Evolutionary conservation across 2,113 vertebrate species (phyloP), one percentile per base, ranked within the genome.

Genomic region (Zosterops borbonicus): DNA sequence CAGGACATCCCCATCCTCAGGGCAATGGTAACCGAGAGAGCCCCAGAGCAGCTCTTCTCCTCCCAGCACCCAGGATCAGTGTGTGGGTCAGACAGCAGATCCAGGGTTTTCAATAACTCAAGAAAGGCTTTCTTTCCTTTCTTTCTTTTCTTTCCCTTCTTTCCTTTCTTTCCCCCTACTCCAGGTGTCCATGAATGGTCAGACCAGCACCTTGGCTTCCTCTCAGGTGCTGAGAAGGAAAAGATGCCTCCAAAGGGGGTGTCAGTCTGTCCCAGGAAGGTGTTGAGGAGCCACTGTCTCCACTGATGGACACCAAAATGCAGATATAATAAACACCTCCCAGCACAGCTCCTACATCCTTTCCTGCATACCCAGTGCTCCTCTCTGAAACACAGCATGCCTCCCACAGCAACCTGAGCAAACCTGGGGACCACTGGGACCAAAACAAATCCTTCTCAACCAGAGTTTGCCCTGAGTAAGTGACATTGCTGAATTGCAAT

Each of bases 151-250:
- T 47, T 75, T 55, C 49, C 29, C 10, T 82, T 52, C 37, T 22
- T 22, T 47, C 21, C 44, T 46, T 49, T 24, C 52, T 47, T 75
- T 56, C 49, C 29, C 29, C 21, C 25, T 29, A 0, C 11, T 47
- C 52, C 62, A 71, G 29, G 15, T 35, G 56, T 22, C 52, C 12
- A 11, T 9, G 23, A 39, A 9, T 20, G 65, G 9, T 35, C 52
- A 74, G n/a, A 80, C 2, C 18, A 44, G 41, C 49, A 47, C 28
- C 27, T 3, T 58, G 49, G 27, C 20, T 52, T 80, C 64, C 19
- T 33, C 73, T 55, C 4, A 4, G 31, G n/a, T 0, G 0, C 41
- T 44, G 3, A 11, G 41, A 83, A 69, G 37, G 55, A 59, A 81
- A 89, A 58, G 20, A 15, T 74, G 39, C 39, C 47, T 67, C 28